Percentiles rank a stretch among this genome's conserved stretches.
Conservation (phyloP, 1,140 invertebrate species). For the Drosophila biarmipes region DNA sequence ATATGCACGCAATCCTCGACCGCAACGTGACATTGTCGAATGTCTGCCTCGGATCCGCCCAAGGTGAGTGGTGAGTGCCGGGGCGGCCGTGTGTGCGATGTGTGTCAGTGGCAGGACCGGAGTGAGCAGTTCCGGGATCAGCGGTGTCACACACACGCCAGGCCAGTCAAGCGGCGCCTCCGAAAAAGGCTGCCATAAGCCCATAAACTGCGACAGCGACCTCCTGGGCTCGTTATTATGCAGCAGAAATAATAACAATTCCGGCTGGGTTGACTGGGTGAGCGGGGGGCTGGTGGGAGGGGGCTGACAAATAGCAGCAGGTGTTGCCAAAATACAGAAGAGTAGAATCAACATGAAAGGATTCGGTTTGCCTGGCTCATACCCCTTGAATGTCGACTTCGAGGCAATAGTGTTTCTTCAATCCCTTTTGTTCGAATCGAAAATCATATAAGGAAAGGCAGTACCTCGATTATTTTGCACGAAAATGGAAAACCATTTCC, state of each 20-base stretch:
- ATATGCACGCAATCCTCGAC: constrained; percentile 56
- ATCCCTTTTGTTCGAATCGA: background rate
- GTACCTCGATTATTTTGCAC: background rate
- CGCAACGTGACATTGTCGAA: constrained; percentile 77
- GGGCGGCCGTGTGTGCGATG: background rate
- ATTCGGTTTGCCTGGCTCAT: constrained; percentile 18
- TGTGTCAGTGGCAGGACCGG: constrained; percentile 21
- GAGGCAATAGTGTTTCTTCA: background rate
- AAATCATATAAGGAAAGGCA: background rate
- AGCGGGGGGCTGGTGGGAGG: no score
- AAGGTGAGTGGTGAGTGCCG: background rate
- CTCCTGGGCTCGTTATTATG: constrained; percentile 60
- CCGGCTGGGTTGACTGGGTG: background rate
- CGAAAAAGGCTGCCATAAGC: constrained; percentile 52
- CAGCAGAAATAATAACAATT: constrained; percentile 55
- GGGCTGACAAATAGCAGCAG: constrained; percentile 61
- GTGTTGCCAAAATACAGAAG: constrained; percentile 50
- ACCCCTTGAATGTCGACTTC: background rate
- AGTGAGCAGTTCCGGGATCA: constrained; percentile 52
- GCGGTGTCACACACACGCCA: constrained; percentile 34
- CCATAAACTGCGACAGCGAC: constrained; percentile 34
- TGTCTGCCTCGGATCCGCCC: constrained; percentile 23
- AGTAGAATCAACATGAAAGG: constrained; percentile 54
- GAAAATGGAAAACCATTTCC: background rate
- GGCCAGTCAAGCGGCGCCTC: constrained; percentile 18